Conservation (phyloP, 2,888 invertebrate species). For the Drosophila nr. medialis region DNA sequence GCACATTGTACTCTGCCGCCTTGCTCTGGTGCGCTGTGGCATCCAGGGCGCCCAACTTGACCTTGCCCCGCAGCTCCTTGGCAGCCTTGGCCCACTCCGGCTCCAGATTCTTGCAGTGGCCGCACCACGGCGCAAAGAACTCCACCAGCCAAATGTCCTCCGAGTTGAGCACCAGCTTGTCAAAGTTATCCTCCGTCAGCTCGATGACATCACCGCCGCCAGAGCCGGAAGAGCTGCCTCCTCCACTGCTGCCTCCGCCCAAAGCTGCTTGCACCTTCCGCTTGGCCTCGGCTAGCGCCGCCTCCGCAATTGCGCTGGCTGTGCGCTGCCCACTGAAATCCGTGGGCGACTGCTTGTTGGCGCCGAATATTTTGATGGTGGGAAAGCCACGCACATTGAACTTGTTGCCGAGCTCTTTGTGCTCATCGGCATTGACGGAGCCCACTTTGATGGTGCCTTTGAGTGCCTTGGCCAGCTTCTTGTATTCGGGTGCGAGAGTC, state of each 20-base stretch:
- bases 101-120: conserved; percentile 97
- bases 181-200: conserved; percentile 98
- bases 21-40: conserved; percentile 95
- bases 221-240: conserved; percentile 50
- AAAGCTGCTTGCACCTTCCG: conserved; percentile 90
- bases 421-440: conserved; percentile 95
- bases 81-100: conserved; percentile 99
- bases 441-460: conserved; percentile 98
- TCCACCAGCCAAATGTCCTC: conserved; percentile 99
- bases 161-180: conserved; percentile 94
- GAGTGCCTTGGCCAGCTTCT: conserved; percentile 95
- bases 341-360: conserved; percentile 92
- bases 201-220: conserved; percentile 89
- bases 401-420: conserved; percentile 91
- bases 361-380: conserved; percentile 96
- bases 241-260: conserved; percentile 85
- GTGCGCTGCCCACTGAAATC: conserved; percentile 94
- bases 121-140: conserved; percentile 99
- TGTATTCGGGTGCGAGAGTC: conserved; percentile 95
- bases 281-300: conserved; percentile 91
- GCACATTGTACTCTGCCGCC: conserved; percentile 93
- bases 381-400: conserved; percentile 97
- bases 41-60: conserved; percentile 97
- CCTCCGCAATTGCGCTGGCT: conserved; percentile 94
- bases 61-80: conserved; percentile 96